Base-by-base conservation (phyloP, 2,888 invertebrate genomes). In the Macrophya alboannulata region DNA sequence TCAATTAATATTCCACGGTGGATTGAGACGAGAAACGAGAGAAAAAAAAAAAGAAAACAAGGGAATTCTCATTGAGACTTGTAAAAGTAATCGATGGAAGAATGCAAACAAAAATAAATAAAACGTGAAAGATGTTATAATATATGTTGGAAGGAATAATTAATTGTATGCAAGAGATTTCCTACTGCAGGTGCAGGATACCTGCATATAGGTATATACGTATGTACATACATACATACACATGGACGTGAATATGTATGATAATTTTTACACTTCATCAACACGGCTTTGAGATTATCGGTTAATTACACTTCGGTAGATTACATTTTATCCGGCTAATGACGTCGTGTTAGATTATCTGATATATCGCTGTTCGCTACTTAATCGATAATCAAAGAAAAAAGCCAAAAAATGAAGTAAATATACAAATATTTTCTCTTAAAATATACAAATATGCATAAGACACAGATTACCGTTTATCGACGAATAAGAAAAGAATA, bases 321-420 rank as follows among this genome's bases (percentile, higher is more conserved):
- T 68, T 68, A 68, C 15, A 37, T 68, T 68, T 25, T 68, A 68
- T 68, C 68, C 68, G 68, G 6, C 37, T 68, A 68, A 68, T 68
- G 68, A 68, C 68, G 68, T 37, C 68, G 68, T 37, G 68, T 8
- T 12, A 62, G 62, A 62, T 62, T 62, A 62, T 62, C 25, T 9
- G 25, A 21, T 25, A 4, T 25, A 21, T 62, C 21, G 12, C 55
- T 17, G 25, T 25, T 1, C 25, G 62, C 25, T 62, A 62, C 62
- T 62, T 62, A 21, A 25, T 25, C 62, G 25, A 62, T 21, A 25
- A 6, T 21, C 5, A 8, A 59, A 21, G 9, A 25, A 10, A 62
- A 59, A 71, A 40, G 3, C 10, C 25, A 9, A 25, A 25, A 21
- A 25, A 25, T 9, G 1, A 21, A 48, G 15, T 45, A 25, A 17